Base-by-base conservation (phyloP, 2,113 vertebrate genomes). In the Catharus bicknelli region DNA sequence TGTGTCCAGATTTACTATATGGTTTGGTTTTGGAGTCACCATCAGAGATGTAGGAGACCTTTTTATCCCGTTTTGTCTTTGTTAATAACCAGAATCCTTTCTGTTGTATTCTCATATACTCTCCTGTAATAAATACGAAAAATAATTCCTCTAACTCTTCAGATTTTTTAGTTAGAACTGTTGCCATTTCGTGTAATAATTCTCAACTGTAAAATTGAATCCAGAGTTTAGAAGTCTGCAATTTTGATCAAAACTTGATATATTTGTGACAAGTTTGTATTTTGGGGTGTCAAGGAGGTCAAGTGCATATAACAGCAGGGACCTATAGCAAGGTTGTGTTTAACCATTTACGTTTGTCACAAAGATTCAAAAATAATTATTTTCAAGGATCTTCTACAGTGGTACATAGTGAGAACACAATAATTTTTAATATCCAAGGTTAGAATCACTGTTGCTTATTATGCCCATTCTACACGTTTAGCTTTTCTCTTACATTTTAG, bases 281-380 rank as follows among this genome's bases (percentile, higher is more conserved):
- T 96, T 95, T 95, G 67, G 75, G 38, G 16, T 53, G 57, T 76
- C 54, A 75, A 59, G 47, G 84, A 78, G 58, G 25, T 91, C n/a
- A 42, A 30, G 36, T 69, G 83, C 66, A 59, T 64, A 58, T 89
- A 83, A 79, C 62, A 82, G 47, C 8, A 23, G 55, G 43, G n/a
- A 80, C 93, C 94, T 67, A 48, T 57, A 95, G 38, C 34, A 54
- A 26, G 26, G 25, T 21, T 64, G 16, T 51, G 32, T 74, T 90
- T 95, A 43, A 87, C 81, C 51, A 40, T 62, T 47, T 81, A n/a
- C 0, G 1, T 79, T 94, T 73, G 27, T 68, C n/a, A 36, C 34
- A 91, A 73, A 95, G 80, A 88, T 90, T 87, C 75, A 86, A 76
- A 96, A 94, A 30, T 42, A 83, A 86, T 72, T 88, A 36, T 93